phyloP scores from a whole-genome alignment of 2,888 invertebrate genomes.

The Trichopoda pennipes region DNA sequence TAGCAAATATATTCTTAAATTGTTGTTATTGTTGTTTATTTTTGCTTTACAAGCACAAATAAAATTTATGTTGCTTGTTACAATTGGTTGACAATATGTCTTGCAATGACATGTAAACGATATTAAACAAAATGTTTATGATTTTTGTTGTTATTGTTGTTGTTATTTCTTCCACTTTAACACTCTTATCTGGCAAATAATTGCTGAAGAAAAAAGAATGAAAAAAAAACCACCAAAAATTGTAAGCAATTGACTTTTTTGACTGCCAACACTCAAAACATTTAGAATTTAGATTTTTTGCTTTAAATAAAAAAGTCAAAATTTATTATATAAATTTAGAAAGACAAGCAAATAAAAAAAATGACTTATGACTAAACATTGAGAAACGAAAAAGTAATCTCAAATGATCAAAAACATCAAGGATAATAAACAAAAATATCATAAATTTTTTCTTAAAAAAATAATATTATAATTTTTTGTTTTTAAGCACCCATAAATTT shows the following conservation, averaged over 20 bases:
- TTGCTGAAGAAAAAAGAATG: conserved; percentile 20
- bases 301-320: not conserved
- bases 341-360: conserved; percentile 28
- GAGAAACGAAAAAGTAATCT: conserved; percentile 7
- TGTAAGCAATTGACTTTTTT: conserved; percentile 54
- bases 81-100: conserved; percentile 64
- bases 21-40: not conserved
- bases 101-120: conserved; percentile 62
- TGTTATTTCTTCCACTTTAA: conserved; percentile 8
- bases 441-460: conserved; percentile 4
- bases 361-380: conserved; percentile 50
- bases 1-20: not conserved
- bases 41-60: conserved; percentile 21
- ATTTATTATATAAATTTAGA: conserved; percentile 3
- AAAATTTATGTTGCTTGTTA: conserved; percentile 61
- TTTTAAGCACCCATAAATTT: conserved; percentile 51
- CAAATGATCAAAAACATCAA: conserved; percentile 18
- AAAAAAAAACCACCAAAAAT: conserved; percentile 18
- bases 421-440: conserved; percentile 44
- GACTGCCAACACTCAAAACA: conserved; percentile 55
- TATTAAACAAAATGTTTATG: conserved; percentile 62
- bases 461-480: not conserved
- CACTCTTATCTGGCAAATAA: conserved; percentile 48
- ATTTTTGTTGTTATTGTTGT: conserved; percentile 9
- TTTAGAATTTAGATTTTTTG: conserved; percentile 10